Evolutionary conservation across 2,797 vertebrate species (phyloP).

Genomic region (Siniperca obscura): DNA sequence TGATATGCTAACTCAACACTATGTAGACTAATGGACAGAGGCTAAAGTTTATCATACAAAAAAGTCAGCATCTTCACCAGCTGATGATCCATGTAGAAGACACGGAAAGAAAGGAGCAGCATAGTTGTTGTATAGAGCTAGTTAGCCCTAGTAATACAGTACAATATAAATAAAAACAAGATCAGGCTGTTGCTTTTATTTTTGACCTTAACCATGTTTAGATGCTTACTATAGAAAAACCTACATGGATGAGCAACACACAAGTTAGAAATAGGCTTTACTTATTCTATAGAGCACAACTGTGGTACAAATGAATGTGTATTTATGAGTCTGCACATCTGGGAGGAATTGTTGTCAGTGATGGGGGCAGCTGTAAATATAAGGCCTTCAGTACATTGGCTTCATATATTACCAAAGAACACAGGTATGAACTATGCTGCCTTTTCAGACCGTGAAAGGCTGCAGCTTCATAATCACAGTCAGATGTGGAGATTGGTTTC

Average conservation of each 20-base stretch:
- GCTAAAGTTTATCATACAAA: too few species aligned
- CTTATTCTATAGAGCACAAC: neutral
- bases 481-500: constrained; percentile 29
- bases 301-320: neutral
- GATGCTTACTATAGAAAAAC: too few species aligned
- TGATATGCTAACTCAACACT: neutral
- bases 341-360: neutral
- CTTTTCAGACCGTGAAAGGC: constrained; percentile 50
- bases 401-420: constrained; percentile 58
- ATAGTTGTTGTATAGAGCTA: too few species aligned
- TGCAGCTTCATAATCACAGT: constrained; percentile 76
- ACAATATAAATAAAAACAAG: too few species aligned
- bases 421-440: constrained; percentile 82
- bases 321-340: neutral
- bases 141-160: too few species aligned
- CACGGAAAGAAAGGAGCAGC: too few species aligned
- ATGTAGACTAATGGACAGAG: too few species aligned
- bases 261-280: neutral
- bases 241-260: too few species aligned
- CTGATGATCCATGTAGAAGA: too few species aligned
- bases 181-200: too few species aligned
- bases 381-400: neutral
- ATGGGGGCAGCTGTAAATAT: neutral
- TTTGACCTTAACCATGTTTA: too few species aligned
- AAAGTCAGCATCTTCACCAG: neutral